Evolutionary conservation across 2,888 invertebrate genomes (phyloP), one percentile per base, ranked within the genome.

Genomic region (Acanthopleura granulata): DNA sequence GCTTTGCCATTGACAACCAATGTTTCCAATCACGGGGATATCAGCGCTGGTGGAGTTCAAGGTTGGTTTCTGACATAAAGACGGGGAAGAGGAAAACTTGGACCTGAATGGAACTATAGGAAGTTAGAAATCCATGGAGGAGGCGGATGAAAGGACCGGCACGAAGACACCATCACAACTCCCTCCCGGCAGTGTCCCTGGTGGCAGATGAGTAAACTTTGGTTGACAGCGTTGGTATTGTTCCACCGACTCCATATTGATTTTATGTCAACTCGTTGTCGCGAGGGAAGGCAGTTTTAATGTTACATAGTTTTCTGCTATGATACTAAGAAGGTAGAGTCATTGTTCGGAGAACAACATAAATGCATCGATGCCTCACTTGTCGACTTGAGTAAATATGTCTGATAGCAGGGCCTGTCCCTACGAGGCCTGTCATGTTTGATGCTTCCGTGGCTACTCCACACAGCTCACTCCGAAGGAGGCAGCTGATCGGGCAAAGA

Each of bases 221-320:
- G 25, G 22, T 66, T 27, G 66, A 66, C 66, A 66, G 29, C 25
- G 25, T 27, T 27, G 6, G 66, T 66, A 66, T 66, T 66, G 66
- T 66, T 22, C 22, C 22, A 27, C 15, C 27, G 66, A 66, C 15
- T 27, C 66, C 22, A 16, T 25, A 66, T 66, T 66, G 66, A 66
- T 66, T 66, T 66, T 66, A 66, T 25, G 66, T 66, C 66, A 15
- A 25, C 66, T 3, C 22, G 16, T 27, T 27, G 29, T 27, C 66
- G 29, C 66, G 22, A 27, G 29, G 66, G 66, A 66, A 66, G 25
- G 22, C 16, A 16, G 25, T 27, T 22, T 66, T 66, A 66, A 66
- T 66, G 66, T 66, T 66, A 66, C 66, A 66, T 27, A 66, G 22
- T 66, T 66, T 66, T 66, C 66, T 27, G 66, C 27, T 27, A 66